A percentile compares a stretch with the other conserved stretches of the same genome.
phyloP scores from a whole-genome alignment of 2,797 vertebrate species.

The Urosaurus nigricauda region DNA sequence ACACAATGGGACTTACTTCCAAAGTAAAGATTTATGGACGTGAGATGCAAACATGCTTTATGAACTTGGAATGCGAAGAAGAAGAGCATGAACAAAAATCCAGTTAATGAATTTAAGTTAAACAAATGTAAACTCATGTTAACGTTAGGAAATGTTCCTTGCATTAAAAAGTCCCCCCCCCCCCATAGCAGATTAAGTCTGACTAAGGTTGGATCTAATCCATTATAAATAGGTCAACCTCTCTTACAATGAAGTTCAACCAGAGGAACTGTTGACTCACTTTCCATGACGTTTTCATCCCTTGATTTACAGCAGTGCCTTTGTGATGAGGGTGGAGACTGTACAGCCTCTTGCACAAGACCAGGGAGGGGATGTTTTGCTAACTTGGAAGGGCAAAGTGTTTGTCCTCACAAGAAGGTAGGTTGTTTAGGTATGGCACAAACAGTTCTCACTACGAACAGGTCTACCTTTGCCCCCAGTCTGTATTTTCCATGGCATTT shows the following conservation, averaged over 20 bases:
- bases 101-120: neutral
- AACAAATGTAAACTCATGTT: neutral
- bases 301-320: neutral
- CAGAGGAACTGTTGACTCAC: neutral
- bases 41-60: neutral
- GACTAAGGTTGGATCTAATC: neutral
- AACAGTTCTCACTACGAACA: neutral
- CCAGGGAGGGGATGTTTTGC: conserved; percentile 9
- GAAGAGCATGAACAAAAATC: neutral
- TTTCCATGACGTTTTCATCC: neutral
- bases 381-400: neutral
- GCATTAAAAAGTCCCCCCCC: neutral
- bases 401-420: neutral
- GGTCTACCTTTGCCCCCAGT: neutral
- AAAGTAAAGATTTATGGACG: neutral
- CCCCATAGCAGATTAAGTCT: neutral
- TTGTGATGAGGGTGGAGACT: neutral
- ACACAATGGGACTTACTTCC: too few species aligned
- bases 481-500: too few species aligned
- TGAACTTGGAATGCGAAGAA: neutral
- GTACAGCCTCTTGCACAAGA: neutral
- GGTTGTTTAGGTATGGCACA: neutral
- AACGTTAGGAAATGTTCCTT: neutral
- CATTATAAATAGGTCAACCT: neutral
- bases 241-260: neutral